These are phyloP conservation scores for Lagorchestes hirsutus DNA, from an alignment of 2,797 vertebrate species.

Conservation along the genomic window DNA sequence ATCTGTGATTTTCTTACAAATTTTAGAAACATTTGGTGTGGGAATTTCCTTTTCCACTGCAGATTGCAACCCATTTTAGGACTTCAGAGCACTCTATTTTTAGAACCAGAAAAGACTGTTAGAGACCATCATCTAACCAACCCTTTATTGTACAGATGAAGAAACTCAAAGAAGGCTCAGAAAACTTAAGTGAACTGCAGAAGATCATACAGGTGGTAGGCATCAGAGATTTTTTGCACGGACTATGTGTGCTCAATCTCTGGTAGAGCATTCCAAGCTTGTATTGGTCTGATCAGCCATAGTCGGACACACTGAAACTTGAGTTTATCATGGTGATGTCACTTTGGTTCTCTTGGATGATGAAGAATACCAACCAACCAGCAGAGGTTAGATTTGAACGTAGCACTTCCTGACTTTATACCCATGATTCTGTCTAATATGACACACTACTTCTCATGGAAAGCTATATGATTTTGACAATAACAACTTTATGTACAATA, in stretches of 20 bases:
- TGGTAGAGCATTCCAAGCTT: too few relatives aligned
- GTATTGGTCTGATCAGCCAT: too few relatives aligned
- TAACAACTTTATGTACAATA: neutral
- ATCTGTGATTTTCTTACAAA: neutral
- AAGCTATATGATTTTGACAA: neutral
- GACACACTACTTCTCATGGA: neutral
- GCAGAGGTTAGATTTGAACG: neutral
- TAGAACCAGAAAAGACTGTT: neutral
- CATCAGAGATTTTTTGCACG: neutral
- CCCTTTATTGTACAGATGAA: neutral
- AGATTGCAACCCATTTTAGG: neutral
- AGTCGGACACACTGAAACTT: too few relatives aligned
- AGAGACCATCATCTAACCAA: neutral
- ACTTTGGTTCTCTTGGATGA: too few relatives aligned
- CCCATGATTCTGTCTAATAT: neutral
- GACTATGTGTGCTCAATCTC: too few relatives aligned
- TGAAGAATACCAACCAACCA: too few relatives aligned
- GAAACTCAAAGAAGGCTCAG: neutral
- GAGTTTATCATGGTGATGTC: too few relatives aligned
- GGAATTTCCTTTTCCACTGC: neutral
- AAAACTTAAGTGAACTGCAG: neutral
- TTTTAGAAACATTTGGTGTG: neutral
- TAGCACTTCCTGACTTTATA: neutral
- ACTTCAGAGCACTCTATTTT: neutral
- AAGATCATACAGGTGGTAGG: neutral